Base-by-base conservation (phyloP, 1,140 invertebrate genomes). In the Piezodorus guildinii region DNA sequence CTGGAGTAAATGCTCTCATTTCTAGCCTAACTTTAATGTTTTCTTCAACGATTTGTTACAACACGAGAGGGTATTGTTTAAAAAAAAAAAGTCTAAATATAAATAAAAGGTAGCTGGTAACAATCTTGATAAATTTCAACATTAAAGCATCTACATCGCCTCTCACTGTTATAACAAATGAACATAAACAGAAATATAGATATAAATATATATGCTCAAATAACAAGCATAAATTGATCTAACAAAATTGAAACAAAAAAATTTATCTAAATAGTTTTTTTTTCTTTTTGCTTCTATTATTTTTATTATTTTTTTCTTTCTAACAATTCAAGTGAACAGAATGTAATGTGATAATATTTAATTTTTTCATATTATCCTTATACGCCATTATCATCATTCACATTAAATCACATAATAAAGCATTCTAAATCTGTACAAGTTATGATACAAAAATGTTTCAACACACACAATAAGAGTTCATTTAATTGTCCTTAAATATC, bases 401-500 rank as follows among this genome's bases (percentile, higher is more conserved):
- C 46, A 49, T 49, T 19, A 49, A 19, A 49, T 49, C 2, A 19
- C n/a, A 19, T 19, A 6, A 56, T 23, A 56, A 30, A 23, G 15
- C 15, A 56, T 23, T 14, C 15, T 56, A 25, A n/a, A 10, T 4
- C 52, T 56, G 52, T 56, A 56, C 52, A 56, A 56, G 19, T 56
- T n/a, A 23, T 56, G 3, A 27, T 56, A 56, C 52, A 56, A 56
- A 56, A 25, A 25, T 23, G 34, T 56, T 56, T n/a, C n/a, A 23
- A 56, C 46, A 56, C 23, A 56, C 52, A 56, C 52, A 56, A 23
- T 23, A 56, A 56, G 52, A 56, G 52, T 56, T 15, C 52, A 56
- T 56, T 56, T 56, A 56, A 56, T 56, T 25, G 52, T 56, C 52
- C 52, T 56, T 56, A 56, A 21, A 19, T 25, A 56, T 56, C 52